Conservation (phyloP, 2,888 invertebrate species). For the Melangyna quadrimaculata region DNA sequence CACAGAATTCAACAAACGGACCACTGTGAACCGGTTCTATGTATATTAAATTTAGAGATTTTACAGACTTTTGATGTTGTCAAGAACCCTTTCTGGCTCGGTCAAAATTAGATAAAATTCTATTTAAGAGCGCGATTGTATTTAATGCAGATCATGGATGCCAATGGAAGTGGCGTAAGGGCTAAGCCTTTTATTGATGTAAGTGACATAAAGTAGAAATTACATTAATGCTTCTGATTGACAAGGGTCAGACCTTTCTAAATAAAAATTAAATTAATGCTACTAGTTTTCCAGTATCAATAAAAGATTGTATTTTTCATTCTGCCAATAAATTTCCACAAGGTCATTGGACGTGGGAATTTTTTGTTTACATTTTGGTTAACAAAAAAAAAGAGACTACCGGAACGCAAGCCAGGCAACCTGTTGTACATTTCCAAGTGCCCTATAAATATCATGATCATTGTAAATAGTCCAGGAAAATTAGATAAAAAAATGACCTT, state of each 20-base stretch:
- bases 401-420: neutral
- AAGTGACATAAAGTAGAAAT: neutral
- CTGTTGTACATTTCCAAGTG: neutral
- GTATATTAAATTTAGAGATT: neutral
- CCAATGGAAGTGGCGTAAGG: neutral
- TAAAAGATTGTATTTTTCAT: neutral
- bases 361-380: neutral
- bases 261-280: neutral
- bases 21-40: too few relatives aligned
- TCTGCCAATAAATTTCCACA: neutral
- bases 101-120: neutral
- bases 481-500: too few relatives aligned
- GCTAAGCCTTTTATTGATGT: neutral
- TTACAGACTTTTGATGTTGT: neutral
- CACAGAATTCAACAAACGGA: too few relatives aligned
- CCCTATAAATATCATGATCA: neutral
- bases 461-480: too few relatives aligned
- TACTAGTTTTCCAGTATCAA: neutral
- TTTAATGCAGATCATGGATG: neutral
- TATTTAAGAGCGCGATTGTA: neutral
- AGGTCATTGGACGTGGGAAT: neutral
- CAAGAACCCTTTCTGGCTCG: neutral
- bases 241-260: neutral
- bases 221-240: slow-evolving; percentile 9
- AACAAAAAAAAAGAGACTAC: neutral